phyloP scores from a whole-genome alignment of 1,140 invertebrate species.

The Trichonephila clavata region DNA sequence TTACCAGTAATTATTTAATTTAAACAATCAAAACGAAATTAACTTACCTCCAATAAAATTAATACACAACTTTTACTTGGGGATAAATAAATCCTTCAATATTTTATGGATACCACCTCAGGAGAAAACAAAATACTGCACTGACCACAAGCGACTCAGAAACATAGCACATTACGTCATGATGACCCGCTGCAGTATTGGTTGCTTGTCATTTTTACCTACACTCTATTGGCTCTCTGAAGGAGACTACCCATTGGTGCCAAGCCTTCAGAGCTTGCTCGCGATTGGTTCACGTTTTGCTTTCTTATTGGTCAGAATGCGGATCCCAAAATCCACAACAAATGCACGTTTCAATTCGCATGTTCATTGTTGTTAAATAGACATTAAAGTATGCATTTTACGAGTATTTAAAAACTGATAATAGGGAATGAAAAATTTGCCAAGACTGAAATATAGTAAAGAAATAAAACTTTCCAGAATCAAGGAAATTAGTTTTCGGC shows the following conservation, averaged over 20 bases:
- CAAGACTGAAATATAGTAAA: too few relatives aligned
- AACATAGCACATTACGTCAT: constrained; percentile 84
- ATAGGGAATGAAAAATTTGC: too few relatives aligned
- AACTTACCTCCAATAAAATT: constrained; percentile 41
- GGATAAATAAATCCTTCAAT: constrained; percentile 68
- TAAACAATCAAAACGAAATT: neutral
- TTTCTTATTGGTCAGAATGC: constrained; percentile 49
- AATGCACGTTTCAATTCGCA: constrained; percentile 43
- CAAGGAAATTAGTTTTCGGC: too few relatives aligned
- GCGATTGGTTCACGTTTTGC: constrained; percentile 47
- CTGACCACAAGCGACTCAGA: constrained; percentile 79
- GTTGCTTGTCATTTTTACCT: constrained; percentile 58
- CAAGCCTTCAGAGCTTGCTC: neutral
- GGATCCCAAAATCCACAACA: constrained; percentile 69
- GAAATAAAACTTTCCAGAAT: too few relatives aligned
- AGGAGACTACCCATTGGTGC: constrained; percentile 48
- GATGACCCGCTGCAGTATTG: constrained; percentile 67
- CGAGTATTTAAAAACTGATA: too few relatives aligned
- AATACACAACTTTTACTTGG: neutral
- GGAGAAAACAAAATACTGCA: constrained; percentile 73
- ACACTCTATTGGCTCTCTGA: constrained; percentile 59
- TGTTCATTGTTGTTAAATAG: neutral
- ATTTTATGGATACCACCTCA: constrained; percentile 52
- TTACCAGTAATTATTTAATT: neutral
- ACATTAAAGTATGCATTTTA: too few relatives aligned